A percentile compares a stretch with the other conserved stretches of the same genome.
Conservation (phyloP, 2,888 invertebrate species). For the Heliconius sara region DNA sequence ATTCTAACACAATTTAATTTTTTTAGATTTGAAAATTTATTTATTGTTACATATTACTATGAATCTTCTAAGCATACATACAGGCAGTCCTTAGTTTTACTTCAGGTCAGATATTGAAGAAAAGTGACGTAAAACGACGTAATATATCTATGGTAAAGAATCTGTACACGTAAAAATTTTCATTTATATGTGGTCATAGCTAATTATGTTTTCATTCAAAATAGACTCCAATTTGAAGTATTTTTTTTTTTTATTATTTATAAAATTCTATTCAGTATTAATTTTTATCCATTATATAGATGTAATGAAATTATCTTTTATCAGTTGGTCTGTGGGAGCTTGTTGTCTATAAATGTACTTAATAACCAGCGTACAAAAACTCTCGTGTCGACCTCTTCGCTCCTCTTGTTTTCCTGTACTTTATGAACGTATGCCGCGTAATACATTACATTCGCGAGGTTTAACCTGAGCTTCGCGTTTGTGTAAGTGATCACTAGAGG, state of each 20-base stretch:
- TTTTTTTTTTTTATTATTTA: neutral
- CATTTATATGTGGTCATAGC: neutral
- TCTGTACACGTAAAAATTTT: neutral
- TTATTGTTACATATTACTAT: no score
- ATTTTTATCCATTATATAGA: neutral
- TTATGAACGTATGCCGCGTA: no score
- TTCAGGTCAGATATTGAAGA: neutral
- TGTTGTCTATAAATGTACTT: neutral
- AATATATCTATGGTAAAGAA: neutral
- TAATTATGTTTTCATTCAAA: no score
- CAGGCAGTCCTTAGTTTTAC: neutral
- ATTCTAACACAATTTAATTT: no score
- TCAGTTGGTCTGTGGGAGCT: neutral
- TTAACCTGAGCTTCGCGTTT: no score
- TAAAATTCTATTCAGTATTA: conserved; percentile 4
- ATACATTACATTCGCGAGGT: no score
- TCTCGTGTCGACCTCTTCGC: no score
- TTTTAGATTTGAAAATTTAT: no score
- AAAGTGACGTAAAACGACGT: neutral
- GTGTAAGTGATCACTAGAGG: no score
- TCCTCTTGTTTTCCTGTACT: no score
- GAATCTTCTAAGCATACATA: neutral
- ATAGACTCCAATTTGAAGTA: neutral
- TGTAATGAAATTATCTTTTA: neutral
- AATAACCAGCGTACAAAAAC: no score